These are phyloP conservation scores for Anarhynchus alexandrinus DNA, from an alignment of 2,113 vertebrate genomes.

Conservation along the genomic window DNA sequence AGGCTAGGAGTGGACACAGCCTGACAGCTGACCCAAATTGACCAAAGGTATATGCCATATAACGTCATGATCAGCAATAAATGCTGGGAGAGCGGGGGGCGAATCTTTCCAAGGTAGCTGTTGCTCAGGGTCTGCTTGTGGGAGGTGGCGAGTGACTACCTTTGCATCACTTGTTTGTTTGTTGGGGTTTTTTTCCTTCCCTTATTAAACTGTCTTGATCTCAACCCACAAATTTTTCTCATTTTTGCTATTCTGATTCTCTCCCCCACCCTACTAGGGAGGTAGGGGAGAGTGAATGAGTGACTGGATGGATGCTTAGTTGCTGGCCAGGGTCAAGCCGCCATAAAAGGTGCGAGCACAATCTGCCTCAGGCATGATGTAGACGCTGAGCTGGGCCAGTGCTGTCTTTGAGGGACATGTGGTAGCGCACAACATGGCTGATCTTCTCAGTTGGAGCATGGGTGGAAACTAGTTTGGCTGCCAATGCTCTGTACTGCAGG, in stretches of 20 bases:
- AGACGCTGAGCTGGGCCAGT: not conserved
- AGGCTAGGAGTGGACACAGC: not conserved
- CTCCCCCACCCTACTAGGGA: accelerated
- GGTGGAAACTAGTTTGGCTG: not conserved
- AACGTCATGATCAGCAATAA: not conserved
- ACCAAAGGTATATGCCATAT: not conserved
- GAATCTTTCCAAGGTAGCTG: not conserved
- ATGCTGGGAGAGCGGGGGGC: accelerated
- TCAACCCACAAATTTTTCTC: not conserved
- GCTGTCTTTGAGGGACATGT: not conserved
- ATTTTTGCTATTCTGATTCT: not conserved
- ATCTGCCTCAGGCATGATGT: not conserved
- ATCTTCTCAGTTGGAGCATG: not conserved
- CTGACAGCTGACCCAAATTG: not conserved
- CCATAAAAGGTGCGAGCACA: not conserved
- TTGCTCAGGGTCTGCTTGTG: not conserved
- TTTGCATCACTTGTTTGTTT: not conserved
- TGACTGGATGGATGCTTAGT: accelerated
- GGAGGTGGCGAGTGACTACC: not conserved
- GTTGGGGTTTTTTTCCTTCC: not conserved
- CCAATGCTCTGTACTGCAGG: not conserved
- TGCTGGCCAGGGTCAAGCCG: not conserved
- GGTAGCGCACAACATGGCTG: not conserved
- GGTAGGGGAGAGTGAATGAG: not conserved
- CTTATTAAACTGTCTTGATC: not conserved